Evolutionary conservation across 2,888 invertebrate species (phyloP), one percentile per base, ranked within the genome.

Genomic region (Oxystoma pomonae): DNA sequence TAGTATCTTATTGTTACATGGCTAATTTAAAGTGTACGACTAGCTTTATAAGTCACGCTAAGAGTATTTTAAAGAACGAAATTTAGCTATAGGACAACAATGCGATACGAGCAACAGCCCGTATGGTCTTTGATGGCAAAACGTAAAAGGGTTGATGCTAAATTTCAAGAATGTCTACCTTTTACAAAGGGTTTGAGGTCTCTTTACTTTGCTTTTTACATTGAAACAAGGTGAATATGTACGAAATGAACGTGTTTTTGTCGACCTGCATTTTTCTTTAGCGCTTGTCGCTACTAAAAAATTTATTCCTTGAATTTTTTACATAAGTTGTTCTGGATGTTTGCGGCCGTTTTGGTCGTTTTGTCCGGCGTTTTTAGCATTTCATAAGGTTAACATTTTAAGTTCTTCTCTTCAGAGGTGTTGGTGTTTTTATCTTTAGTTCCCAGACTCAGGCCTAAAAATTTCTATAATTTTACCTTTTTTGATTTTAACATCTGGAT

Each of bases 131-230:
- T n/a, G 53, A 53, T 18, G 16, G 53, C 16, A 7, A 50, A 53
- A 18, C 53, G 16, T n/a, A n/a, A 53, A 53, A 53, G 53, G 53
- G 53, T n/a, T 18, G 53, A 53, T 53, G 53, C n/a, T 53, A 53
- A 53, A 74, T 75, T 74, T 74, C 73, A 75, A 75, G 75, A 75
- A 75, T 75, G 72, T 71, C 68, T 71, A 71, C 18, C 18, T 53
- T 71, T 68, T 67, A 73, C 73, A 72, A 73, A 73, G 71, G 71
- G 68, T 71, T 68, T 72, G 72, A 69, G 72, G 72, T 62, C 70
- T 70, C 73, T 72, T 73, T 73, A 63, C 5, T 12, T 35, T 12
- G 35, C 35, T 35, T 35, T 35, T 35, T 35, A 35, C 35, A 35
- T 35, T 35, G 3, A 35, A 35, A 35, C 35, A 35, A 35, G 35